Conservation (phyloP, 2,113 vertebrate genomes). For the Poeciliopsis retropinna region DNA sequence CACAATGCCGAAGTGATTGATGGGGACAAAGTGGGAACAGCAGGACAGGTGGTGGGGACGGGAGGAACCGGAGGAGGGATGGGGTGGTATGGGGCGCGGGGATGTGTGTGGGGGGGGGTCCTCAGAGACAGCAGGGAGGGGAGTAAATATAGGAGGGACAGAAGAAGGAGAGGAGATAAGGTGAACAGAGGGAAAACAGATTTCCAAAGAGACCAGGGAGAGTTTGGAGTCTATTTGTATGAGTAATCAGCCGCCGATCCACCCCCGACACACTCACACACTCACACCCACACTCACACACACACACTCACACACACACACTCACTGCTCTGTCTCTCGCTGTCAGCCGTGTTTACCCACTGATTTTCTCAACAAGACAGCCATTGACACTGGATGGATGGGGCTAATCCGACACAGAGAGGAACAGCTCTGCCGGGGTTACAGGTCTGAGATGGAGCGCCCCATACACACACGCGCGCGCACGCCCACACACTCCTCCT, state of each 20-base stretch:
- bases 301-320: constrained; percentile 25
- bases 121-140: constrained; percentile 87
- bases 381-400: constrained; percentile 99
- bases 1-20: constrained; percentile 97
- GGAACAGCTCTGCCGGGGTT: constrained; percentile 93
- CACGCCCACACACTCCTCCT: constrained; percentile 83
- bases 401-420: constrained; percentile 97
- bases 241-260: constrained; percentile 92
- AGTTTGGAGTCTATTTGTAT: constrained; percentile 99
- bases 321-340: constrained; percentile 75
- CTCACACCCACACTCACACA: too few relatives aligned
- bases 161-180: constrained; percentile 34
- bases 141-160: constrained; percentile 78
- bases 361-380: constrained; percentile 99
- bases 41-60: constrained; percentile 82
- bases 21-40: constrained; percentile 99
- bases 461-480: constrained; percentile 81
- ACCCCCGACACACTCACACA: constrained; percentile 30
- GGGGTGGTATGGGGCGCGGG: constrained; percentile 72
- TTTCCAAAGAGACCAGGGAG: constrained; percentile 86
- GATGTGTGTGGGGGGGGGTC: constrained; percentile 74
- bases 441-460: constrained; percentile 92
- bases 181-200: constrained; percentile 82
- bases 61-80: too few relatives aligned
- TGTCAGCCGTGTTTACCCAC: constrained; percentile 99